Percentiles rank a stretch among this genome's conserved stretches.
Conservation (phyloP, 2,888 invertebrate genomes). For the Orthosia incerta region DNA sequence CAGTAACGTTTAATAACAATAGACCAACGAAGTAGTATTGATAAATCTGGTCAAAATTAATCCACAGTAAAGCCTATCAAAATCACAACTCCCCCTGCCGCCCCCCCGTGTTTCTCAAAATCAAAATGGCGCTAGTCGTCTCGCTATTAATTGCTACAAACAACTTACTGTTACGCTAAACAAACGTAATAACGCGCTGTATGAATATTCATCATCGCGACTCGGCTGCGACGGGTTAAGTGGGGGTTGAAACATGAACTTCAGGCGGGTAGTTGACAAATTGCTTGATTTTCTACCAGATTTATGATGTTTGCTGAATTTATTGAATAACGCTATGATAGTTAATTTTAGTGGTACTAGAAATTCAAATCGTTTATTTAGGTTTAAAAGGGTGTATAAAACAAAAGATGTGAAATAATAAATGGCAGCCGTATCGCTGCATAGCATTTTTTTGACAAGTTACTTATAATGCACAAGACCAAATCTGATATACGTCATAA, state of each 20-base stretch:
- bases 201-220: conserved; percentile 85
- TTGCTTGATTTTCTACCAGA: conserved; percentile 22
- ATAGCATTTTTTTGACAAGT: neutral
- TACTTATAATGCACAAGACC: neutral
- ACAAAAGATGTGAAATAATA: neutral
- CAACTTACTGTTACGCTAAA: conserved; percentile 76
- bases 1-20: too few relatives aligned
- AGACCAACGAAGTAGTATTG: too few relatives aligned
- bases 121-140: conserved; percentile 61
- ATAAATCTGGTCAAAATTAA: neutral
- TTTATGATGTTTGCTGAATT: conserved; percentile 24
- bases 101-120: conserved; percentile 10
- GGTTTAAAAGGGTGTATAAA: neutral
- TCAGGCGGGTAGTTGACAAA: conserved; percentile 53
- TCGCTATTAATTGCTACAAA: conserved; percentile 76
- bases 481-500: too few relatives aligned
- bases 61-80: neutral
- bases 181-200: conserved; percentile 81
- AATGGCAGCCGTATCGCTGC: neutral
- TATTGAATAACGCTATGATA: conserved; percentile 9
- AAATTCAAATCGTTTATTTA: conserved; percentile 1
- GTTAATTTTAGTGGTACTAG: conserved; percentile 8
- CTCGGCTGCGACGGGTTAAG: conserved; percentile 51
- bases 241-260: conserved; percentile 48
- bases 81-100: conserved; percentile 24